Evolutionary conservation across 1,140 invertebrate genomes (phyloP).

Genomic region (Planococcus citri): DNA sequence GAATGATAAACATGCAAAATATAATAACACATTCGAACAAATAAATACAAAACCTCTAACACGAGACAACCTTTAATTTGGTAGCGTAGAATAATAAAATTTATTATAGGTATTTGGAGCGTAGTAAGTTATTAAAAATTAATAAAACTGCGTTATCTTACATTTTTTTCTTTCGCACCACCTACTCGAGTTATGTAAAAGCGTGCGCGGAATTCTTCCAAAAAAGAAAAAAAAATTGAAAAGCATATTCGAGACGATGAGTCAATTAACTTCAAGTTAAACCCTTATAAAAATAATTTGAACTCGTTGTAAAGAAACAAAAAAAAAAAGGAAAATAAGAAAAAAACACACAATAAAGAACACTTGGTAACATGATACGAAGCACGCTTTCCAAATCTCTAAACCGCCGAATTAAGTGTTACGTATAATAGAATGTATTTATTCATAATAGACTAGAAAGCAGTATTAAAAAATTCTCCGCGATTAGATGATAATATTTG

Average conservation of each 20-base stretch:
- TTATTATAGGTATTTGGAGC: not conserved
- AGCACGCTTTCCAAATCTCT: not conserved
- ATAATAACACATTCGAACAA: conserved; percentile 2
- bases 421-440: no score
- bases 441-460: not conserved
- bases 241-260: no score
- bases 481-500: no score
- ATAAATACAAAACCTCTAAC: not conserved
- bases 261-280: not conserved
- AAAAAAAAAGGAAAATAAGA: no score
- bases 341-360: not conserved
- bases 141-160: no score
- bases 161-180: no score
- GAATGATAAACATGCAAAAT: not conserved
- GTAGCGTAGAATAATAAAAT: not conserved
- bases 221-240: no score
- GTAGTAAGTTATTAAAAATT: not conserved
- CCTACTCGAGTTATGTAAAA: no score
- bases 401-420: not conserved
- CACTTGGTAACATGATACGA: not conserved
- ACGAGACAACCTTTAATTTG: not conserved
- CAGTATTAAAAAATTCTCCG: not conserved
- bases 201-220: no score
- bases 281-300: not conserved
- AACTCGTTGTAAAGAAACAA: no score